Evolutionary conservation across 2,888 invertebrate genomes (phyloP).

Genomic region (Tetheella fluctuosa): DNA sequence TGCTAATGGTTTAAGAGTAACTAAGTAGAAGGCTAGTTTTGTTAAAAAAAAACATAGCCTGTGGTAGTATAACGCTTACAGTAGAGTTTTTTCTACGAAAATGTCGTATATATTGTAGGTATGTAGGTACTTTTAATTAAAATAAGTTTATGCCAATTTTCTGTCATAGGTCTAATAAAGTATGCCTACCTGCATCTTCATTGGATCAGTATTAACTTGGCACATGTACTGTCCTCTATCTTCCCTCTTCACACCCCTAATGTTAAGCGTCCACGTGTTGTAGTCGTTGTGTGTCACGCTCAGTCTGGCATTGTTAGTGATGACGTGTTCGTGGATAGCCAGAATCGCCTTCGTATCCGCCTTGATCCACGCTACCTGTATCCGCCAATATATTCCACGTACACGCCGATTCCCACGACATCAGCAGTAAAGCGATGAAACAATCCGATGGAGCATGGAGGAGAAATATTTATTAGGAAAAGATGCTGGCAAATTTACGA

Average conservation of each 20-base stretch:
- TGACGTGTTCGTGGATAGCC: constrained; percentile 96
- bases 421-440: constrained; percentile 31
- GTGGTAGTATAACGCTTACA: neutral
- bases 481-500: constrained; percentile 21
- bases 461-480: constrained; percentile 35
- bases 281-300: constrained; percentile 96
- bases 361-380: constrained; percentile 97
- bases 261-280: constrained; percentile 96
- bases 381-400: constrained; percentile 25
- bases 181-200: constrained; percentile 95
- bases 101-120: too few species aligned
- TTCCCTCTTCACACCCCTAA: constrained; percentile 92
- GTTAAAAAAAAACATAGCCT: neutral
- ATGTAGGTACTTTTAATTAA: too few species aligned
- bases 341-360: constrained; percentile 96
- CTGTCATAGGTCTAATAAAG: neutral
- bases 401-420: constrained; percentile 24
- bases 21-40: neutral
- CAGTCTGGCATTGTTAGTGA: constrained; percentile 95
- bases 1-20: too few species aligned
- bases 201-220: constrained; percentile 97
- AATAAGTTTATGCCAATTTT: too few species aligned
- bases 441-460: constrained; percentile 30
- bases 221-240: constrained; percentile 97
- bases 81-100: constrained; percentile 12